Evolutionary conservation across 2,797 vertebrate genomes (phyloP), one percentile per base, ranked within the genome.

Genomic region (Acipenser ruthenus): DNA sequence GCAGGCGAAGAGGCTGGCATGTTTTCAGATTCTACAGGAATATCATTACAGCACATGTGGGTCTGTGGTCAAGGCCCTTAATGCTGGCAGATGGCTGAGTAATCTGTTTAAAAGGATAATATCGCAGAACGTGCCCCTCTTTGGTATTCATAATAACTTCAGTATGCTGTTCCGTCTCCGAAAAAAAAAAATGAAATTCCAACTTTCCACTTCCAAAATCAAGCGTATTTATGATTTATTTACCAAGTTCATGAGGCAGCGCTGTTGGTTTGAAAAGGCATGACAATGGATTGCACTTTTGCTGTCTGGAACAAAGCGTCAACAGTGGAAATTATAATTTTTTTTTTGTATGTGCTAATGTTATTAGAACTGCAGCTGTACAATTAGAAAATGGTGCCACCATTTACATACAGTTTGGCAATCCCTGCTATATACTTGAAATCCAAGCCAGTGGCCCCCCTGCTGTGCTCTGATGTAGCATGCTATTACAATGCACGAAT

Each of bases 231-330:
- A 18, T 18, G 15, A 53, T 53, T 53, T 53, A 12, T 53, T 53
- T 53, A 53, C 52, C 52, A 53, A 12, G 52, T 65, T 55, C 9
- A 55, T 52, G 73, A 70, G 65, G 67, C 55, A 69, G 71, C 74
- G 75, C 79, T 74, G 65, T 74, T 23, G 23, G 60, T 37, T 37
- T 74, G 69, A 76, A 69, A 77, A 73, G 70, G 71, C 71, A 69
- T 65, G 64, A 66, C 64, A 67, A 73, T 50, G 64, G 67, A 62
- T 70, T 67, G 77, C 69, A 75, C 68, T 74, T 65, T 37, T 37
- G 23, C 58, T 68, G 77, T 71, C 71, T 63, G 68, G 66, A 72
- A 69, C 63, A 71, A 72, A 74, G 80, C 69, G 66, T 55, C 69
- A 68, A 70, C 64, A 55, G 68, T 50, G 65, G 78, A 74, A 70